These are phyloP conservation scores for Protophormia terraenovae DNA, from an alignment of 2,888 invertebrate species.

Conservation along the genomic window DNA sequence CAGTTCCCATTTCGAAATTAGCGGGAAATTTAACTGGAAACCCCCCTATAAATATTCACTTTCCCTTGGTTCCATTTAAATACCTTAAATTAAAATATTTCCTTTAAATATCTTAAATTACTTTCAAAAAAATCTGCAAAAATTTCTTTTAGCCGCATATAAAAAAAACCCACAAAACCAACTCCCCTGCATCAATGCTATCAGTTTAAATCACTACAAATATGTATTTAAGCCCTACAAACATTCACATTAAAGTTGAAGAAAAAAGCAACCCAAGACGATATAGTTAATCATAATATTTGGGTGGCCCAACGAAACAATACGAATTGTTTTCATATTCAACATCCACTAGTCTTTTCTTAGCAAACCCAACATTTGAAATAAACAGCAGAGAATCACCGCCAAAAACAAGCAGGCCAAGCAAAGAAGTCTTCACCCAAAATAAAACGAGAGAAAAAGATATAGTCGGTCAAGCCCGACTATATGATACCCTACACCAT, in stretches of 20 bases:
- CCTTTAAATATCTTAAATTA: neutral
- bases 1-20: too few species aligned
- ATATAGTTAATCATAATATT: slow-evolving; percentile 77
- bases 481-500: too few species aligned
- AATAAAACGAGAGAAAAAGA: too few species aligned
- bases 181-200: slow-evolving; percentile 51
- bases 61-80: too few species aligned
- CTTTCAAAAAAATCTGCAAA: neutral
- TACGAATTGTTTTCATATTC: slow-evolving; percentile 67
- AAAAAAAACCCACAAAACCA: neutral
- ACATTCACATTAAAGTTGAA: slow-evolving; percentile 35
- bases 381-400: slow-evolving; percentile 39
- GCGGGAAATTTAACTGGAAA: too few species aligned
- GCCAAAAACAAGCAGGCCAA: slow-evolving; percentile 51
- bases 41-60: too few species aligned
- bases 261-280: slow-evolving; percentile 26
- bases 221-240: slow-evolving; percentile 59
- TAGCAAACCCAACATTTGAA: neutral
- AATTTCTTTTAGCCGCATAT: neutral
- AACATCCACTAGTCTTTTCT: slow-evolving; percentile 33
- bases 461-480: too few species aligned
- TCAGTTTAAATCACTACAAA: slow-evolving; percentile 60
- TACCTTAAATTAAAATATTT: neutral
- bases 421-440: slow-evolving; percentile 63
- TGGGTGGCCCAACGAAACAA: slow-evolving; percentile 76